Percentiles rank a stretch among this genome's conserved stretches.
Conservation (phyloP, 2,888 invertebrate genomes). For the Catocala sponsa region DNA sequence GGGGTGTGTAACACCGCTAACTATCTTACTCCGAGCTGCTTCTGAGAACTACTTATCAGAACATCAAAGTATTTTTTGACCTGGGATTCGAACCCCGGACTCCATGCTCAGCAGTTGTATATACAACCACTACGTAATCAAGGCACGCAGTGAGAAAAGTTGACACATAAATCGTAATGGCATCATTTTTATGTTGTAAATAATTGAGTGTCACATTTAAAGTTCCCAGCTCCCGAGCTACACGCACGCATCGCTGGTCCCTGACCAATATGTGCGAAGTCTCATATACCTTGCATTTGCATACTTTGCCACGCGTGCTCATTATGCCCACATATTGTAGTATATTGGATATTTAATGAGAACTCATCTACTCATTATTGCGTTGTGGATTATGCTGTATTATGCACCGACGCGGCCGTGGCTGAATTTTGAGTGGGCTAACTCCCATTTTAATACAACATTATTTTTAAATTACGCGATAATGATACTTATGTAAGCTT, state of each 20-base stretch:
- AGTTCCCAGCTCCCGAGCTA: slow-evolving; percentile 54
- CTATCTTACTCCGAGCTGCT: too few relatives aligned
- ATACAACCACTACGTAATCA: too few relatives aligned
- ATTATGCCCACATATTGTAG: slow-evolving; percentile 40
- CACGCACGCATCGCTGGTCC: slow-evolving; percentile 65
- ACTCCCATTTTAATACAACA: background rate
- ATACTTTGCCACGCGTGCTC: slow-evolving; percentile 65
- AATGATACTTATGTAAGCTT: too few relatives aligned
- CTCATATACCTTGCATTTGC: slow-evolving; percentile 71
- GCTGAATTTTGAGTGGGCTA: background rate
- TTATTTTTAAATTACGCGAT: background rate
- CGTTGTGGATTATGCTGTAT: background rate
- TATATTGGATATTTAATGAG: slow-evolving; percentile 52
- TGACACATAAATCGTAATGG: too few relatives aligned
- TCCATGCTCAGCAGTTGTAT: too few relatives aligned
- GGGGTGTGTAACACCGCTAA: too few relatives aligned
- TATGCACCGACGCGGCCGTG: background rate
- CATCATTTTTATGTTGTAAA: too few relatives aligned
- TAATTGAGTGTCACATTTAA: background rate
- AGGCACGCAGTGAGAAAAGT: too few relatives aligned
- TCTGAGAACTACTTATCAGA: too few relatives aligned
- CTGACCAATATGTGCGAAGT: slow-evolving; percentile 72
- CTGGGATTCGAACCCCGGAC: too few relatives aligned
- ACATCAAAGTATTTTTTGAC: too few relatives aligned
- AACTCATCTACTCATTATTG: slow-evolving; percentile 21